A percentile compares a stretch with the other conserved stretches of the same genome.
Conservation (phyloP, 1,140 invertebrate genomes). For the Fopius arisanus region DNA sequence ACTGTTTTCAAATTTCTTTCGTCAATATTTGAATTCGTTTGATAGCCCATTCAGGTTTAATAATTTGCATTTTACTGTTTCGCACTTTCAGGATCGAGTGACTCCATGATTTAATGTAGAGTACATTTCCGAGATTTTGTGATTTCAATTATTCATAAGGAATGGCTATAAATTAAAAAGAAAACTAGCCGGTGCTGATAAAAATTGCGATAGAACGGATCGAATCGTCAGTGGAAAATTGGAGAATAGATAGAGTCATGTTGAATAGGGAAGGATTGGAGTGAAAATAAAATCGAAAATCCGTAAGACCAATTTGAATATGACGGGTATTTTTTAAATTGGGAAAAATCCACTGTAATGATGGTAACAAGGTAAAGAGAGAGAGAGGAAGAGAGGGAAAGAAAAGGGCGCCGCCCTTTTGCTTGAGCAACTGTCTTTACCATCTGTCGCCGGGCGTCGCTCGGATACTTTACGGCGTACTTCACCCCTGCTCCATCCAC, state of each 20-base stretch:
- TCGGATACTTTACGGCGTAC: not conserved
- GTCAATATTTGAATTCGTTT: not conserved
- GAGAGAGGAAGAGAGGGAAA: no score
- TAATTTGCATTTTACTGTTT: not conserved
- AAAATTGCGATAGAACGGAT: no score
- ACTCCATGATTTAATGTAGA: not conserved
- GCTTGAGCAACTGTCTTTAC: not conserved
- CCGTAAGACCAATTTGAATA: no score
- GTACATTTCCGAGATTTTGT: not conserved
- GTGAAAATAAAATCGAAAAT: no score
- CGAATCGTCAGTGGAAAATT: no score
- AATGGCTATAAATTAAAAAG: no score
- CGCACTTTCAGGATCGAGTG: not conserved
- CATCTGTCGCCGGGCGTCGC: constrained; percentile 1
- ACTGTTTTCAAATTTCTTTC: not conserved
- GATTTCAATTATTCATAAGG: not conserved
- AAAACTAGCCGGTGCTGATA: no score
- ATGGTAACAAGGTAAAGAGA: not conserved
- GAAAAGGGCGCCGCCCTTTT: not conserved
- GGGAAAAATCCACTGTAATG: not conserved
- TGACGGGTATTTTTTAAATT: no score
- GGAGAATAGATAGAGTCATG: no score
- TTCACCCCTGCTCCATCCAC: not conserved
- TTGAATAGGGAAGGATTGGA: no score
- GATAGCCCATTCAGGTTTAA: not conserved